Percentiles rank a stretch among this genome's conserved stretches.
Evolutionary conservation across 1,140 invertebrate species (phyloP).

Genomic region (Phymastichus coffea): DNA sequence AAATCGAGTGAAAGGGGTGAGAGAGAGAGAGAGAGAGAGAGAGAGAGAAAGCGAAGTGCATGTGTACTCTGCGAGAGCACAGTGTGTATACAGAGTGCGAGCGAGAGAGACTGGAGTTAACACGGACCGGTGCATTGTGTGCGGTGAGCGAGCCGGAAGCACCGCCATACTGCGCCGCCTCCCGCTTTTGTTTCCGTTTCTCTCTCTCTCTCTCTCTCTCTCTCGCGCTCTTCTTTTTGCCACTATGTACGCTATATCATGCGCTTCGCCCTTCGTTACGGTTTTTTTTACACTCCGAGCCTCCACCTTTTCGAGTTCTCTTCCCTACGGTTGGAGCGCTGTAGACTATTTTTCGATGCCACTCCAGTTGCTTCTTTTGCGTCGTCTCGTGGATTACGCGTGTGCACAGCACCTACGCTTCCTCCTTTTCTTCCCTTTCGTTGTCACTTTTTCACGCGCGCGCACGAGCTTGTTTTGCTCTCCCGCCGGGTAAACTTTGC

Average conservation of each 20-base stretch:
- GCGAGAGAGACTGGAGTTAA: constrained; percentile 47
- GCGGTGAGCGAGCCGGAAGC: constrained; percentile 57
- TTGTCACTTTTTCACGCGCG: neutral
- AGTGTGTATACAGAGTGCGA: constrained; percentile 20
- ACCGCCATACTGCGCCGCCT: constrained; percentile 52
- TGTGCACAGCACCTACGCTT: neutral
- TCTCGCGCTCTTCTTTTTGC: constrained; percentile 18
- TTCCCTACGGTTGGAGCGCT: no score
- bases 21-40: neutral
- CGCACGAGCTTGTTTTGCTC: neutral
- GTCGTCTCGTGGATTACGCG: neutral
- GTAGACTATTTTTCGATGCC: no score
- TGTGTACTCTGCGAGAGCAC: neutral
- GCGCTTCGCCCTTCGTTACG: no score
- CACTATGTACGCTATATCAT: no score
- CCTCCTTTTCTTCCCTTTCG: neutral
- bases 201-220: constrained; percentile 49
- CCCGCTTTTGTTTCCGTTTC: constrained; percentile 54
- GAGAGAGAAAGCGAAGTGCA: neutral
- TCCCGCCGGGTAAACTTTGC: no score
- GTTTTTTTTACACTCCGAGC: neutral
- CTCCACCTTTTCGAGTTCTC: no score
- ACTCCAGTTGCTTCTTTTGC: neutral
- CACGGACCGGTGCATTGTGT: constrained; percentile 53
- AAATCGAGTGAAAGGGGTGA: neutral